phyloP scores from a whole-genome alignment of 2,888 invertebrate species.

The Gryllus longicercus region DNA sequence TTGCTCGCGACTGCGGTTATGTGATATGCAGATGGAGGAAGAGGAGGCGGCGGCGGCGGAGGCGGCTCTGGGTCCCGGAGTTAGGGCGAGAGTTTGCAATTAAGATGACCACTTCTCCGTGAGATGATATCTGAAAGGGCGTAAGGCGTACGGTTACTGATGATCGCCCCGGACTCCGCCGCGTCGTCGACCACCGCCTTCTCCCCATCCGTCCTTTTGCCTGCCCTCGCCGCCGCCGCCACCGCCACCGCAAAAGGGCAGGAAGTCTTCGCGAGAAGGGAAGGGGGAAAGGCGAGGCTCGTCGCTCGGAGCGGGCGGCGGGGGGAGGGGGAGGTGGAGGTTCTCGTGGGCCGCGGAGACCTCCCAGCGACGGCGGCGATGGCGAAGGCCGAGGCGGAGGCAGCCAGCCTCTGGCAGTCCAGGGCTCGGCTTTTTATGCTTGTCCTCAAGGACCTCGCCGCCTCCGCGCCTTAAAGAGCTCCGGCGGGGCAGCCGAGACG shows the following conservation, averaged over 20 bases:
- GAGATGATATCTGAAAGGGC: slow-evolving; percentile 32
- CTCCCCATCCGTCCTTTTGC: not conserved
- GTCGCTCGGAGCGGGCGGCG: not conserved
- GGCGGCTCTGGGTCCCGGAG: slow-evolving; percentile 18
- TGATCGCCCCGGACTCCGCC: not conserved
- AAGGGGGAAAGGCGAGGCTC: not conserved
- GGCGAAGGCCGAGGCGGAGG: too few relatives aligned
- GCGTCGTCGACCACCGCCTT: not conserved
- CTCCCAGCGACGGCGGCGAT: not conserved
- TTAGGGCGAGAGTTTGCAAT: slow-evolving; percentile 34
- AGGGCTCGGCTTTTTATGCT: not conserved
- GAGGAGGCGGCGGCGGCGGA: slow-evolving; percentile 20
- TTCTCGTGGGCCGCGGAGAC: not conserved
- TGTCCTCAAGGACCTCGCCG: not conserved
- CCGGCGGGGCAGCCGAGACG: not conserved
- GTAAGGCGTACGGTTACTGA: slow-evolving; percentile 4
- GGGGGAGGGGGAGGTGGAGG: not conserved
- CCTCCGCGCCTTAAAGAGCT: not conserved
- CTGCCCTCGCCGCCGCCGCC: not conserved
- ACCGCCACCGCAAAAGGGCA: not conserved
- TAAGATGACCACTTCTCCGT: slow-evolving; percentile 38
- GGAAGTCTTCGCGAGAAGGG: not conserved
- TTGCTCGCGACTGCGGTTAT: slow-evolving; percentile 22
- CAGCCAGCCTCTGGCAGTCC: not conserved
- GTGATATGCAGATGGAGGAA: slow-evolving; percentile 34